Conservation (phyloP, 2,113 vertebrate genomes). For the Nyctibius bracteatus region DNA sequence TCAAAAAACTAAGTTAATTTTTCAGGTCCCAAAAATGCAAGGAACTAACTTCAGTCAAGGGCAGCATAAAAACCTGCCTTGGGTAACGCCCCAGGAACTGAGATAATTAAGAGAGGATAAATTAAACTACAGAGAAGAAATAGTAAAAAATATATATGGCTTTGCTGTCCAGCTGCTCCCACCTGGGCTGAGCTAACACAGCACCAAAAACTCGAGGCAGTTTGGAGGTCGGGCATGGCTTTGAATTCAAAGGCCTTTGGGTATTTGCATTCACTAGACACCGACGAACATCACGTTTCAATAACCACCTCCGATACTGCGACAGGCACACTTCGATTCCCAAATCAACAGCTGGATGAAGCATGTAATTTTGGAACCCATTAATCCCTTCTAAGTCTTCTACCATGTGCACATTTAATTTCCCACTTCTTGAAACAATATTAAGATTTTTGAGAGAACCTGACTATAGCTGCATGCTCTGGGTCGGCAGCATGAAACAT, state of each 20-base stretch:
- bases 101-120: not conserved
- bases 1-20: not conserved
- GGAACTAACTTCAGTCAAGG: not conserved
- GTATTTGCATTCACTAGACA: not conserved
- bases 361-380: not conserved
- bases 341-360: slow-evolving; percentile 37
- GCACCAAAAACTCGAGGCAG: not conserved
- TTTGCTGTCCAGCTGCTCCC: not conserved
- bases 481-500: not conserved
- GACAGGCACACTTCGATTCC: not conserved
- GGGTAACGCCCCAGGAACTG: not conserved
- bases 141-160: not conserved
- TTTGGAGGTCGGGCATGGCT: not conserved
- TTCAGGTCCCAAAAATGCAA: not conserved
- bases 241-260: not conserved
- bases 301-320: not conserved
- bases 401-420: not conserved
- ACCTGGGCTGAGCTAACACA: not conserved
- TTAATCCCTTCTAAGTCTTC: slow-evolving; percentile 19
- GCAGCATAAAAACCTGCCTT: not conserved
- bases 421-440: slow-evolving; percentile 7
- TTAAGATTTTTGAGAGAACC: not conserved
- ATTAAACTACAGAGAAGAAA: not conserved
- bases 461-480: not conserved
- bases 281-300: not conserved